Conservation (phyloP, 2,888 invertebrate species). For the Acrocyrtus sp. region DNA sequence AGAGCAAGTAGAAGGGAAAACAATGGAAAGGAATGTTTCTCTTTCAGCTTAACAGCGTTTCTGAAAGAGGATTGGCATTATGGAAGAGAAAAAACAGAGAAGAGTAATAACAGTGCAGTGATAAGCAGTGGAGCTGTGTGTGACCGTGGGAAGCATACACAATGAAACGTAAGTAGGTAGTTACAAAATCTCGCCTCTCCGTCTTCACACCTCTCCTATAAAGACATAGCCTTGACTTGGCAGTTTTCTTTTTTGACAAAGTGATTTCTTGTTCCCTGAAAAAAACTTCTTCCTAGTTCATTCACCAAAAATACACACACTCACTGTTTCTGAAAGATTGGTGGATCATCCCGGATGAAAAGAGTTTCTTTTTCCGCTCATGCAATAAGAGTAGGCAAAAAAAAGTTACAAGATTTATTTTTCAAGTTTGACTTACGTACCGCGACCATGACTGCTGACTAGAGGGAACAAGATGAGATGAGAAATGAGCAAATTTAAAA, state of each 20-base stretch:
- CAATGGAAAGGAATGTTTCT: neutral
- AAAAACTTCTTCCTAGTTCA: neutral
- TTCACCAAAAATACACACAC: too few species aligned
- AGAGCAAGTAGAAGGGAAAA: too few species aligned
- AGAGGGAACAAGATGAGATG: neutral
- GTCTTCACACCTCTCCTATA: neutral
- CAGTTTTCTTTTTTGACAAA: conserved; percentile 13
- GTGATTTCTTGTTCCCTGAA: conserved; percentile 2
- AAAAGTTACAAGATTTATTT: too few species aligned
- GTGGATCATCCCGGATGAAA: too few species aligned
- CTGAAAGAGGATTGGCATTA: too few species aligned
- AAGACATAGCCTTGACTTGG: neutral
- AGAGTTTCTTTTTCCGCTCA: too few species aligned
- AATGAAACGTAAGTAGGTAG: neutral
- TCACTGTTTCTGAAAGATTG: too few species aligned
- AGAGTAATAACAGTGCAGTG: neutral
- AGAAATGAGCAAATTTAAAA: neutral
- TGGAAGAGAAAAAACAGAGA: too few species aligned
- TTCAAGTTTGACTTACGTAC: too few species aligned
- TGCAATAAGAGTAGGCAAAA: too few species aligned
- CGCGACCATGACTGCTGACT: too few species aligned
- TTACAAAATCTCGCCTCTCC: neutral
- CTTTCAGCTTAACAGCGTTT: too few species aligned
- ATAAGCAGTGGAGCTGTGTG: neutral
- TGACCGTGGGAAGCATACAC: conserved; percentile 17